Conservation (phyloP, 2,797 vertebrate genomes). For the Sebastes diploproa region DNA sequence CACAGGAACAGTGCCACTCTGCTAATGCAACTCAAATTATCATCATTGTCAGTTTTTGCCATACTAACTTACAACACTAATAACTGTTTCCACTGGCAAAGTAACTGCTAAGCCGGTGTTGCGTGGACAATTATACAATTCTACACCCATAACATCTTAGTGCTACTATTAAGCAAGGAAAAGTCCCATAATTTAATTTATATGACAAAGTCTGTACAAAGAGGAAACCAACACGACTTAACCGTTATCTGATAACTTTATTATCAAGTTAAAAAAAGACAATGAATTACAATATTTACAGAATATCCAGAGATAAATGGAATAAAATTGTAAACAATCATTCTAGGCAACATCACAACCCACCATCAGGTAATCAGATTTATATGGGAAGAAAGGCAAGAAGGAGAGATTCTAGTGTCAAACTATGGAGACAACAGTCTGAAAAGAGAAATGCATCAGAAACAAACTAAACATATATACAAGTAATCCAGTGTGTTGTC, state of each 20-base stretch:
- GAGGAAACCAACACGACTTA: not conserved
- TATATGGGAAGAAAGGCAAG: constrained; percentile 85
- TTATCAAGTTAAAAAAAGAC: constrained; percentile 99
- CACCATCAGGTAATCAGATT: constrained; percentile 86
- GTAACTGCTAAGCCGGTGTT: too few species aligned
- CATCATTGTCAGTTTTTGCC: too few species aligned
- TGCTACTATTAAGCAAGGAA: not conserved
- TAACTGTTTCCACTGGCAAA: too few species aligned
- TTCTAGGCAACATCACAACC: constrained; percentile 93
- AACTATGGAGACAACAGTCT: constrained; percentile 83
- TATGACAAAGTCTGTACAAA: not conserved
- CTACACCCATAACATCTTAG: not conserved
- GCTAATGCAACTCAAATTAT: too few species aligned
- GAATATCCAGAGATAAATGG: constrained; percentile 93
- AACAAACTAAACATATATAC: constrained; percentile 85
- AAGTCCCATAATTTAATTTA: not conserved
- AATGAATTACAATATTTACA: constrained; percentile 99
- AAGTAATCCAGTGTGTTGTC: constrained; percentile 88
- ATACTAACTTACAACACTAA: too few species aligned
- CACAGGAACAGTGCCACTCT: too few species aligned
- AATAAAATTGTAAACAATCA: constrained; percentile 96
- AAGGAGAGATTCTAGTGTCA: constrained; percentile 83
- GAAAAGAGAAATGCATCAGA: constrained; percentile 76
- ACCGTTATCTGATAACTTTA: constrained; percentile 94
- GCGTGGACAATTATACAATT: not conserved